Base-by-base conservation (phyloP, 2,888 invertebrate species). In the Pycnomerus fuliginosus region DNA sequence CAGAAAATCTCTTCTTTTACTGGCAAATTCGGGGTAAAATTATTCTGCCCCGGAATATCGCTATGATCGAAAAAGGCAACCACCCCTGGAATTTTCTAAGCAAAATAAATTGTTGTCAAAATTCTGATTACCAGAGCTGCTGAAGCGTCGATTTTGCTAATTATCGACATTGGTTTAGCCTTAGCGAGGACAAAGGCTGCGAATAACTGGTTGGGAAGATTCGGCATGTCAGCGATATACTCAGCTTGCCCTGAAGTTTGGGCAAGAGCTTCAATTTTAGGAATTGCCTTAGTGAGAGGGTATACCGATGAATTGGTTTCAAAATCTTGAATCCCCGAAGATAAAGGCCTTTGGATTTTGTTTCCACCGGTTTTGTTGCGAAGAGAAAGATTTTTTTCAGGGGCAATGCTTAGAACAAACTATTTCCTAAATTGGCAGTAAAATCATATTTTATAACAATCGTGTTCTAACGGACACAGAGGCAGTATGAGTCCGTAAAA, bases 221-320 rank as follows among this genome's bases (percentile, higher is more conserved):
- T 73, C 13, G 84, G 82, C 14, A 87, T 73, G 65, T 93, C 93
- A 62, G 86, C 85, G 10, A 84, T 74, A 68, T 86, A 94, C 40
- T 81, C 77, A 0, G 88, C 87, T 67, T 89, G 88, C 1, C 92
- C 93, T 56, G 83, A 75, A 58, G 80, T 78, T 75, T 84, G 77
- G 13, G 76, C 67, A 5, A 74, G 52, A 1, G 80, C 78, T 63
- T 82, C 83, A 2, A 81, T 40, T 67, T 86, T 86, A 1, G 76
- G 74, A 11, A 85, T 62, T 0, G 85, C 82, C 63, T 85, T 67
- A 40, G 78, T 80, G 14, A 85, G 55, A 0, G 86, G 85, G 78
- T 80, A 85, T 32, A 78, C 53, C 10, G 73, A 71, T 49, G 76
- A 71, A 56, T 83, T 75, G 0, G 80, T 80, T 40, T 79, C 77